phyloP scores from a whole-genome alignment of 2,888 invertebrate species.

The Rhynchonema sp. region DNA sequence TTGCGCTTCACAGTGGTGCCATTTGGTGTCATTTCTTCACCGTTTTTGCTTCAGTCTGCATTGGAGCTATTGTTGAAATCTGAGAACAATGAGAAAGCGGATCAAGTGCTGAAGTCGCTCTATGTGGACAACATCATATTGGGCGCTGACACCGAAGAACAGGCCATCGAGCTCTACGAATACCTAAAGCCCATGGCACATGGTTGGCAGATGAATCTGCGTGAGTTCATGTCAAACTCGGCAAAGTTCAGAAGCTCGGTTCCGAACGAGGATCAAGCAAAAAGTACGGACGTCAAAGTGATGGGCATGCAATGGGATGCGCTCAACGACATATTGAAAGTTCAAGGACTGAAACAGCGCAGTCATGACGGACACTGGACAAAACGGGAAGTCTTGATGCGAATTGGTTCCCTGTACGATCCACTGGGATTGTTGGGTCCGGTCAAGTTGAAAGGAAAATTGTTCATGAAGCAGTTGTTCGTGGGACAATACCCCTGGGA shows the following conservation, averaged over 20 bases:
- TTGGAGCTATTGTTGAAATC: constrained; percentile 8
- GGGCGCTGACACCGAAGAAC: constrained; percentile 1
- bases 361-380: too few species aligned
- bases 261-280: constrained; percentile 25
- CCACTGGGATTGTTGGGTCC: too few species aligned
- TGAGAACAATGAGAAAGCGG: not conserved
- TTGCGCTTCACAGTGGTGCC: constrained; percentile 8
- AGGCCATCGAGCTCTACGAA: not conserved
- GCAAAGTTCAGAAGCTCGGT: constrained; percentile 24
- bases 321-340: too few species aligned
- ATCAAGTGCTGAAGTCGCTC: constrained; percentile 6
- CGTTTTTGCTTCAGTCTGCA: constrained; percentile 9
- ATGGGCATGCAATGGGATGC: constrained; percentile 22
- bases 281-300: constrained; percentile 26
- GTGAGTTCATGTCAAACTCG: constrained; percentile 12
- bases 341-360: too few species aligned
- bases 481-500: too few species aligned
- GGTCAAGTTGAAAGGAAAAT: too few species aligned
- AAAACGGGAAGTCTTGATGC: too few species aligned
- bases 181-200: constrained; percentile 5
- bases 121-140: constrained; percentile 13
- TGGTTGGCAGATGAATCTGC: constrained; percentile 8
- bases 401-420: too few species aligned
- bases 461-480: too few species aligned
- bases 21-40: constrained; percentile 10